These are phyloP conservation scores for Cheirogaleus medius DNA, from an alignment of 2,113 vertebrate species.

Conservation along the genomic window DNA sequence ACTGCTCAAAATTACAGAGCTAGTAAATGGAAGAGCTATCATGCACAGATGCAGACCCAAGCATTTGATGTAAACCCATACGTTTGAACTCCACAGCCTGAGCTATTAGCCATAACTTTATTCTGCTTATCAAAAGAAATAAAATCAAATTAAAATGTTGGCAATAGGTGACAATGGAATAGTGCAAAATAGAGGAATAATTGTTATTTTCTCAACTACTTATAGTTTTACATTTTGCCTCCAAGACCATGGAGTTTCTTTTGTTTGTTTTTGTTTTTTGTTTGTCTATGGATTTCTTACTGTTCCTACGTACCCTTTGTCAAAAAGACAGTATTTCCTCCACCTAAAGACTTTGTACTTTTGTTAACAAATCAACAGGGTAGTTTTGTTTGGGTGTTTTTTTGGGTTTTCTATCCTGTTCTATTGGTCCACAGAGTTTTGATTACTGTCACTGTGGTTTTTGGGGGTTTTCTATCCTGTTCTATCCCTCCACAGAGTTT, in stretches of 20 bases:
- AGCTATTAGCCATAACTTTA: accelerated
- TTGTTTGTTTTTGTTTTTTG: neutral
- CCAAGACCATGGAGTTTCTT: neutral
- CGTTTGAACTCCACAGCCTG: neutral
- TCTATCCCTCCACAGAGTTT: neutral
- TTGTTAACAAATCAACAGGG: neutral
- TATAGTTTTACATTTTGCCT: neutral
- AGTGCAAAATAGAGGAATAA: neutral
- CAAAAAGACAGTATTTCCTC: neutral
- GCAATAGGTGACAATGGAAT: too few relatives aligned
- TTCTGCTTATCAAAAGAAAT: neutral
- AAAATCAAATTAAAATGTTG: neutral
- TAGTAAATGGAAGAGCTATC: neutral
- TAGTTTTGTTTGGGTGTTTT: neutral
- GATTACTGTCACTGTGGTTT: too few relatives aligned
- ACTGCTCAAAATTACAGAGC: neutral
- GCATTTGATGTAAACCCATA: neutral
- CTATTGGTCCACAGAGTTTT: neutral
- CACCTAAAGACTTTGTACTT: neutral
- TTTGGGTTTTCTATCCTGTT: neutral
- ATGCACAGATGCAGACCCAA: neutral
- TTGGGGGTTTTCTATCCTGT: neutral
- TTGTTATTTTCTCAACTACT: neutral
- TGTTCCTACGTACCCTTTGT: neutral
- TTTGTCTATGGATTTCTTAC: neutral